These are phyloP conservation scores for Graptemys geographica DNA, from an alignment of 2,797 vertebrate genomes.

Conservation along the genomic window DNA sequence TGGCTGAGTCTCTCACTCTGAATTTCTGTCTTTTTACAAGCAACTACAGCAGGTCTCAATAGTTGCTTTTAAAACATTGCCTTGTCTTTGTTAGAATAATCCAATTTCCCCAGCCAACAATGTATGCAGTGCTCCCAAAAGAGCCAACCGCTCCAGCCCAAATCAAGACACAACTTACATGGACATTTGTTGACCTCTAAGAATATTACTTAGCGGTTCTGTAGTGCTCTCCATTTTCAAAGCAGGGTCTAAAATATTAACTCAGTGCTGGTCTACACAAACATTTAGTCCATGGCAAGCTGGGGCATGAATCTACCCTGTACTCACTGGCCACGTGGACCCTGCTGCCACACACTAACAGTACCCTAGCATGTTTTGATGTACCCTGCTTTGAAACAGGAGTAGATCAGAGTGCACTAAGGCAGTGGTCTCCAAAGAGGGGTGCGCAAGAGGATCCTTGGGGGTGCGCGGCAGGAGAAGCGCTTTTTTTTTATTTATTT, in stretches of 20 bases:
- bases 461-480: too few species aligned
- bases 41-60: slow-evolving; percentile 67
- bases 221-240: background rate
- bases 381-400: too few species aligned
- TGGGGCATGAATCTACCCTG: background rate
- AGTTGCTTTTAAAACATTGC: slow-evolving; percentile 53
- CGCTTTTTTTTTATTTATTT: too few species aligned
- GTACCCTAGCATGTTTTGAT: too few species aligned
- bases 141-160: background rate
- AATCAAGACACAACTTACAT: rapidly evolving
- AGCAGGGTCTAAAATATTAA: background rate
- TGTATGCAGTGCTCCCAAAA: background rate
- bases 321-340: background rate
- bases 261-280: background rate
- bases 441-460: too few species aligned
- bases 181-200: background rate
- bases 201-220: background rate
- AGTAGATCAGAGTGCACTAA: background rate
- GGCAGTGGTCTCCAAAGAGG: too few species aligned
- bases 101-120: slow-evolving; percentile 33
- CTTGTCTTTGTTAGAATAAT: slow-evolving; percentile 60
- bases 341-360: background rate
- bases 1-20: slow-evolving; percentile 12
- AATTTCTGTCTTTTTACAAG: slow-evolving; percentile 64
- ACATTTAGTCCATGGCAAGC: background rate